Percentiles rank a stretch among this genome's conserved stretches.
Conservation (phyloP, 2,797 vertebrate species). For the Tokudaia muenninki region DNA sequence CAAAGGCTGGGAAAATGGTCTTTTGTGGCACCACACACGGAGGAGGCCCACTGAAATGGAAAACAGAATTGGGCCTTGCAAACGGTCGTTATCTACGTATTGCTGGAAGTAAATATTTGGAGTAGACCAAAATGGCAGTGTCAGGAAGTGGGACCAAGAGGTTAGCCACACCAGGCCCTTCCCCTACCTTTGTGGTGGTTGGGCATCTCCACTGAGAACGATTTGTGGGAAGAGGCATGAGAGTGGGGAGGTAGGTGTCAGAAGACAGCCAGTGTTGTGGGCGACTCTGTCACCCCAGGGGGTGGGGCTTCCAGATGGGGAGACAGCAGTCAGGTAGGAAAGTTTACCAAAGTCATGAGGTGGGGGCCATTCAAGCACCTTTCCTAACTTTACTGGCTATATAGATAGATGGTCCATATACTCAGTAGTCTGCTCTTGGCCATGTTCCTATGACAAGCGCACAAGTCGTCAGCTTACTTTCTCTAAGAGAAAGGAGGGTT, state of each 20-base stretch:
- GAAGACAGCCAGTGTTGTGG: slow-evolving; percentile 12
- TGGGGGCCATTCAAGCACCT: background rate
- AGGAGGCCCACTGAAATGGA: slow-evolving; percentile 14
- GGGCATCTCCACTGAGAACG: slow-evolving; percentile 76
- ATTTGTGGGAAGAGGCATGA: slow-evolving; percentile 56
- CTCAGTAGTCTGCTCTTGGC: background rate
- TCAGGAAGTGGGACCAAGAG: slow-evolving; percentile 80
- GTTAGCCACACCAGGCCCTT: slow-evolving; percentile 50
- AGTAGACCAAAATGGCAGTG: slow-evolving; percentile 72
- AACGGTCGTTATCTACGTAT: slow-evolving; percentile 59
- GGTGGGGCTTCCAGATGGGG: background rate
- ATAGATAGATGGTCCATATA: background rate
- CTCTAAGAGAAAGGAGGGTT: slow-evolving; percentile 23
- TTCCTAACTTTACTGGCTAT: background rate
- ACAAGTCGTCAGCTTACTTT: background rate
- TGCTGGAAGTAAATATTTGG: slow-evolving; percentile 72
- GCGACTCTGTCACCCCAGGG: background rate
- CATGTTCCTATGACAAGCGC: background rate
- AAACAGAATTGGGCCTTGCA: slow-evolving; percentile 57
- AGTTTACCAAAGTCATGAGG: background rate
- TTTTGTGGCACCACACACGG: background rate
- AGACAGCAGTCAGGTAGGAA: background rate
- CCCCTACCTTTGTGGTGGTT: slow-evolving; percentile 72
- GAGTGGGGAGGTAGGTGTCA: background rate
- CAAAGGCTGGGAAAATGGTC: slow-evolving; percentile 28